Conservation (phyloP, 2,113 vertebrate genomes). For the Pholis gunnellus region DNA sequence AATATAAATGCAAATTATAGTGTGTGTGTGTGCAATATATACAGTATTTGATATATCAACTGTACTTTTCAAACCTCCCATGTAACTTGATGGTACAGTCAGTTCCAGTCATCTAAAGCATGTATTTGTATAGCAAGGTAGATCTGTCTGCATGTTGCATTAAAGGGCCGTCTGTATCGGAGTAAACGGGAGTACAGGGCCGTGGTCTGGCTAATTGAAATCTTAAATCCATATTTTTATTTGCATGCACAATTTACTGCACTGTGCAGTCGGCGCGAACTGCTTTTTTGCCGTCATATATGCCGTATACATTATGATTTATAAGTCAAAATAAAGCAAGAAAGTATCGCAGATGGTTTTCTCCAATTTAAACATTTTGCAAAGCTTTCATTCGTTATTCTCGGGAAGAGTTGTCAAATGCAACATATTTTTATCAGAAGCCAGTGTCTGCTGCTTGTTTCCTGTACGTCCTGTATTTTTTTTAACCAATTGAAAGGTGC, state of each 20-base stretch:
- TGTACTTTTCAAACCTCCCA: neutral
- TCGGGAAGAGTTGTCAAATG: constrained; percentile 7
- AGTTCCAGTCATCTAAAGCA: constrained; percentile 1
- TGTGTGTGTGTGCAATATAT: neutral
- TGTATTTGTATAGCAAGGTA: constrained; percentile 9
- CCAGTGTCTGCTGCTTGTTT: constrained; percentile 52
- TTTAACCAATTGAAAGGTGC: constrained; percentile 33
- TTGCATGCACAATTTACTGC: neutral
- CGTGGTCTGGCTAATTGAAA: neutral
- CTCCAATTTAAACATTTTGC: constrained; percentile 6
- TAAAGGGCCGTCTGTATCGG: neutral
- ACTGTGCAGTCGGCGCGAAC: neutral
- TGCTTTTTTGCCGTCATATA: neutral
- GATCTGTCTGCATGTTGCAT: constrained; percentile 10
- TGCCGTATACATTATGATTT: neutral
- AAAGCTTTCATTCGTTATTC: neutral
- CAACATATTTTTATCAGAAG: constrained; percentile 33
- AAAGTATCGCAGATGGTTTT: neutral
- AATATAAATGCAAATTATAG: constrained; percentile 24
- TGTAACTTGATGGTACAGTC: constrained; percentile 13
- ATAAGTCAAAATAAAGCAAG: constrained; percentile 2
- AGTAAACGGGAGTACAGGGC: neutral
- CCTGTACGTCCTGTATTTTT: constrained; percentile 50
- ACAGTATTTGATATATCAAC: constrained; percentile 9
- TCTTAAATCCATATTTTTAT: neutral